Evolutionary conservation across 2,797 vertebrate genomes (phyloP), one percentile per base, ranked within the genome.

Genomic region (Gambelia wislizenii): DNA sequence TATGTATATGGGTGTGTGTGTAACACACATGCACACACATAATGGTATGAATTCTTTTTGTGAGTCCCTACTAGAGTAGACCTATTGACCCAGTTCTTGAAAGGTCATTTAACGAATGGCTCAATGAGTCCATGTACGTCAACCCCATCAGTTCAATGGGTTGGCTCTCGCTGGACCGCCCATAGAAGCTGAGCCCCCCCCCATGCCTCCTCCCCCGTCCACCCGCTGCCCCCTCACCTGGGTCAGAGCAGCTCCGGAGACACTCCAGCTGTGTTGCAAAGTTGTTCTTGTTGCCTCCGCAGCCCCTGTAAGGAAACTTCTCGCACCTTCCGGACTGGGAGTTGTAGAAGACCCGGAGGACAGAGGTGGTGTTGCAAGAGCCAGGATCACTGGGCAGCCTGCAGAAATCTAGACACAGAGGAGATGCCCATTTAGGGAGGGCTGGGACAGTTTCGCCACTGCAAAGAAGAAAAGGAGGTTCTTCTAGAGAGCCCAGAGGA

Each of bases 251-350:
- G n/a, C 49, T 49, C 83, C 39, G 69, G 49, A 74, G 6, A 75
- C 88, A 90, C 0, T 2, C 0, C 1, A n/a, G 1, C 59, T 54
- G 56, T 0, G 4, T 81, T 5, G 0, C 0, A 78, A 94, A 92
- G 83, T 92, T 92, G 85, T 94, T 94, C 13, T 4, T 0, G 0
- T 91, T 89, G 18, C 91, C 74, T 0, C 47, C 2, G 49, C 87
- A 93, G 78, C 89, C 87, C 36, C 84, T n/a, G 0, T 83, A 92
- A 47, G 6, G 0, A 33, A 92, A 93, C 12, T 1, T 0, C 16
- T 67, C 78, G n/a, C 86, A 89, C 7, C 36, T 2, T 0, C 1
- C 1, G 1, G 36, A 7, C 2, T 56, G 61, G 0, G 9, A 1
- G 8, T 75, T 87, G 75, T 90, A 89, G 67, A 81, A 79, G 77